Conservation (phyloP, 2,888 invertebrate genomes). For the Neoascia interrupta region DNA sequence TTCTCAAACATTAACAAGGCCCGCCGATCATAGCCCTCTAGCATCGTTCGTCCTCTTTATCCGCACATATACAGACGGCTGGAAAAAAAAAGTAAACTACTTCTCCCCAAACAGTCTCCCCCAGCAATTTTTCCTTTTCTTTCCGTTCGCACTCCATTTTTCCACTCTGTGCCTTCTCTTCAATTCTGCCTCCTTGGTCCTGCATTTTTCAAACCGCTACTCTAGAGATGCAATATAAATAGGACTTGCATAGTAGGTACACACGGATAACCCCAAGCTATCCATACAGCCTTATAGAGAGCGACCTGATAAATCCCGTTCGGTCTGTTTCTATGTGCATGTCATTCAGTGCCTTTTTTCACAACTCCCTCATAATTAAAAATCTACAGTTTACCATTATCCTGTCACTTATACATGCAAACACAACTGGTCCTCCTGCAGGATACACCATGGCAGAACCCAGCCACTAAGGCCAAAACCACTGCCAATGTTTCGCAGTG, state of each 20-base stretch:
- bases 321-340: constrained; percentile 33
- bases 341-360: too few species aligned
- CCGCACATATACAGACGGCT: constrained; percentile 3
- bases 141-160: constrained; percentile 53
- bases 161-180: constrained; percentile 22
- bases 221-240: constrained; percentile 47
- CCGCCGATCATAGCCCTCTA: constrained; percentile 55
- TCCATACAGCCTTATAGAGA: constrained; percentile 32
- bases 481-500: constrained; percentile 36
- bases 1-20: constrained; percentile 66
- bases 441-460: constrained; percentile 6
- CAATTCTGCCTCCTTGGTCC: constrained; percentile 53
- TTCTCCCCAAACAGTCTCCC: constrained; percentile 6
- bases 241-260: constrained; percentile 21
- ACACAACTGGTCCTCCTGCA: constrained; percentile 48
- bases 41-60: constrained; percentile 13
- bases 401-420: constrained; percentile 68
- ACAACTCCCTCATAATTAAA: constrained; percentile 72
- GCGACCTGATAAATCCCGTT: constrained; percentile 5
- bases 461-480: constrained; percentile 19
- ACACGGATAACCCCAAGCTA: constrained; percentile 3
- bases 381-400: constrained; percentile 71
- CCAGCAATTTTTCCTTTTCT: constrained; percentile 37
- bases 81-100: constrained; percentile 17
- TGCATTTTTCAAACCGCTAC: constrained; percentile 46